Evolutionary conservation across 2,888 invertebrate species (phyloP).

Genomic region (Papilio demoleus): DNA sequence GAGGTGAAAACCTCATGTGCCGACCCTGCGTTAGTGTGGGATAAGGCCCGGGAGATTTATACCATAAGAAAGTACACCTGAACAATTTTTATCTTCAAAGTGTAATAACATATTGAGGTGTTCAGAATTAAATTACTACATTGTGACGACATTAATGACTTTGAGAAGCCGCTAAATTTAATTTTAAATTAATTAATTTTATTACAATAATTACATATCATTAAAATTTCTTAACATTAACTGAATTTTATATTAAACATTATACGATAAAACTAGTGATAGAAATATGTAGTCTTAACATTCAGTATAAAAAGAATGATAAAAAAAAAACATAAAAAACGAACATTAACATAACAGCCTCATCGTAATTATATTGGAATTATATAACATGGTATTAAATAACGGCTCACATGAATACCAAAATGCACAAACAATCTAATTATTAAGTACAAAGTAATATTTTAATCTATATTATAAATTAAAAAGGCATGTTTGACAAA

Average conservation of each 20-base stretch:
- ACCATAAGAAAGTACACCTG: too few species aligned
- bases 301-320: background rate
- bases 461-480: background rate
- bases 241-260: conserved; percentile 3
- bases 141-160: conserved; percentile 14
- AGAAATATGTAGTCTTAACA: conserved; percentile 9
- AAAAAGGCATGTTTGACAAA: conserved; percentile 8
- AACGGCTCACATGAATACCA: conserved; percentile 9
- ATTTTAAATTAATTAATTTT: conserved; percentile 7
- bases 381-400: background rate
- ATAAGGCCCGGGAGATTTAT: too few species aligned
- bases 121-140: background rate
- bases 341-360: background rate
- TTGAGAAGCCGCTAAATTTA: conserved; percentile 14
- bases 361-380: background rate
- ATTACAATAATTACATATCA: conserved; percentile 4
- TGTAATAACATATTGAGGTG: background rate
- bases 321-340: background rate
- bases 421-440: conserved; percentile 1
- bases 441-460: conserved; percentile 2
- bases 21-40: too few species aligned
- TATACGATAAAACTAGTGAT: background rate
- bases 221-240: conserved; percentile 11
- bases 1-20: too few species aligned
- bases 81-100: too few species aligned